Percentiles rank a stretch among this genome's conserved stretches.
Evolutionary conservation across 2,888 invertebrate genomes (phyloP).

Genomic region (Lissonota sp.): DNA sequence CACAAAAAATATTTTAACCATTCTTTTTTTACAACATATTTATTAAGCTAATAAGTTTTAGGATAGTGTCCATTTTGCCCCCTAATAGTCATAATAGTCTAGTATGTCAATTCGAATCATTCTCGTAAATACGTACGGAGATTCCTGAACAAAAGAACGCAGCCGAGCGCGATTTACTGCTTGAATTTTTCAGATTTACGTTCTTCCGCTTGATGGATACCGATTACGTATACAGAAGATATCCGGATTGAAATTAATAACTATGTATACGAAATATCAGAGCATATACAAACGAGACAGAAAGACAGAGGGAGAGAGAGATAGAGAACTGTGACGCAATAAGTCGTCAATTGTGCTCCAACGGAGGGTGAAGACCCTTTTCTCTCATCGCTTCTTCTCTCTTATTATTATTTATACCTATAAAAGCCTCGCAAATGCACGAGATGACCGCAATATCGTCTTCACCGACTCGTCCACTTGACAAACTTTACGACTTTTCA

Average conservation of each 20-base stretch:
- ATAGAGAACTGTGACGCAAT: slow-evolving; percentile 52
- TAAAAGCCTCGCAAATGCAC: slow-evolving; percentile 28
- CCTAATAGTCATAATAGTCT: no score
- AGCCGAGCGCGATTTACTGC: no score
- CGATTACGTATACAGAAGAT: slow-evolving; percentile 13
- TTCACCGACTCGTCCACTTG: slow-evolving; percentile 12
- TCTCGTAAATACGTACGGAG: no score
- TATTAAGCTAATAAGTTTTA: no score
- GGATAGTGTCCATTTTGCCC: no score
- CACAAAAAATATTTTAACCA: neutral
- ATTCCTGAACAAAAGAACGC: no score
- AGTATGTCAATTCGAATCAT: no score
- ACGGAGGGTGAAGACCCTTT: slow-evolving; percentile 39
- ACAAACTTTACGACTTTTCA: slow-evolving; percentile 43
- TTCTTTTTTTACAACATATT: no score
- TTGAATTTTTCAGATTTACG: no score
- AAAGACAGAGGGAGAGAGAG: neutral
- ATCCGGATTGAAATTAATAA: slow-evolving; percentile 57
- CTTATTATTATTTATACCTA: neutral
- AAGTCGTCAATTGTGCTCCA: slow-evolving; percentile 43
- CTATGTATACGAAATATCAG: slow-evolving; percentile 47
- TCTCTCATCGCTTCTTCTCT: neutral
- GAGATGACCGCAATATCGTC: slow-evolving; percentile 61
- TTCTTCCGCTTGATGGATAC: no score
- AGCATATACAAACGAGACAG: neutral